Evolutionary conservation across 1,140 invertebrate genomes (phyloP), one percentile per base, ranked within the genome.

Genomic region (Chlorops oryzae): DNA sequence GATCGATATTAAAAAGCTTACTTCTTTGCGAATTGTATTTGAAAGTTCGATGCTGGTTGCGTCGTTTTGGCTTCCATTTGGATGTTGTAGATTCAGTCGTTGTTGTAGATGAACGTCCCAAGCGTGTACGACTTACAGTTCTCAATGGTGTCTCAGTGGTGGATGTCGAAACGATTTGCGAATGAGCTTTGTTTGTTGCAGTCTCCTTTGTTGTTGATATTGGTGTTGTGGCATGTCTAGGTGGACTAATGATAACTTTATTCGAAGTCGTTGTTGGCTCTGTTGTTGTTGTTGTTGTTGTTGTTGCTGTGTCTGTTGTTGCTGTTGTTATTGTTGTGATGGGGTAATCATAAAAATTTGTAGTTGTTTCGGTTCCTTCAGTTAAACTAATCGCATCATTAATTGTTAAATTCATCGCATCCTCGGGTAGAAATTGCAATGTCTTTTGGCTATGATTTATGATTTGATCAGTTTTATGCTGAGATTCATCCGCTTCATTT

Each of bases 51-150:
- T 42, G 40, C 40, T 21, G 15, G 7, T 57, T 65, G 42, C 62
- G 63, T 2, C 66, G 51, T 51, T 57, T 59, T 35, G 58, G 56
- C 21, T 59, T 62, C 70, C 70, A 72, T 39, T 72, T 72, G 22
- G 50, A 37, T 3, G 62, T 40, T 10, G 59, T 34, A 23, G 55
- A 48, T 39, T 60, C 52, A 13, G 60, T 64, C 5, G 62, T 60
- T 22, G 55, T 44, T 22, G 55, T 63, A 2, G 57, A 3, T 17
- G 61, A 60, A 38, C 32, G 27, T 56, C 40, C 69, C 42, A 40
- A 61, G 4, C 61, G 51, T 49, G 64, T 62, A 17, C 58, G 64
- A 63, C 48, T 63, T 46, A 52, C 56, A 28, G 55, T 62, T 39
- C 56, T 59, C 43, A 64, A 45, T 18, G 47, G 41, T 15, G 42